phyloP scores from a whole-genome alignment of 30 jellyfish, hydroid and myxozoan genomes.

The Aurelia sp. region DNA sequence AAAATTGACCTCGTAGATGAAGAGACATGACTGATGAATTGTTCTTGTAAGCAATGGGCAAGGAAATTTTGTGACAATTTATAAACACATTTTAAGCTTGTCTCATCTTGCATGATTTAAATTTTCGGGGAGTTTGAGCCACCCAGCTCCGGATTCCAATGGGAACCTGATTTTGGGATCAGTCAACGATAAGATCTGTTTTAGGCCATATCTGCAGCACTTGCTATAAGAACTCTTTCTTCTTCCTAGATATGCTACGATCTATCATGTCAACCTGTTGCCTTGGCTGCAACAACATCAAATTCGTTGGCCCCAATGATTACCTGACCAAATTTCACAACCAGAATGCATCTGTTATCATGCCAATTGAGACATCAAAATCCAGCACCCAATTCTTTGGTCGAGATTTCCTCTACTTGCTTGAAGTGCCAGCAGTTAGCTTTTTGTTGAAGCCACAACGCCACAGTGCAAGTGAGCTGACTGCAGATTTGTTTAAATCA shows the following conservation, averaged over 20 bases:
- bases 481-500: slow-evolving; percentile 79
- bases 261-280: slow-evolving; percentile 78
- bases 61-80: no score
- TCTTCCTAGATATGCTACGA: slow-evolving; percentile 72
- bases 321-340: slow-evolving; percentile 59
- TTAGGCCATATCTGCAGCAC: no score
- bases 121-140: no score
- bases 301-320: slow-evolving; percentile 68
- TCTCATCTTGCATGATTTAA: no score
- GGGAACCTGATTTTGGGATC: no score
- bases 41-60: no score
- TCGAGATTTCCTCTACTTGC: slow-evolving; percentile 60
- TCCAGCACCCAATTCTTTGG: slow-evolving; percentile 74
- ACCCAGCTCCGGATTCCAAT: no score
- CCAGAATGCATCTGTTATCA: slow-evolving; percentile 53
- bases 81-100: no score
- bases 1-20: no score
- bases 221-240: background rate
- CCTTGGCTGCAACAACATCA: slow-evolving; percentile 77
- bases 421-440: slow-evolving; percentile 75
- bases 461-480: slow-evolving; percentile 69
- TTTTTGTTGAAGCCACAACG: slow-evolving; percentile 62
- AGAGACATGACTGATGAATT: no score
- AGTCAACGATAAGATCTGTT: no score
- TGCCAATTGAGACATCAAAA: slow-evolving; percentile 84